Conservation (phyloP, 2,888 invertebrate species). For the Arctia plantaginis region DNA sequence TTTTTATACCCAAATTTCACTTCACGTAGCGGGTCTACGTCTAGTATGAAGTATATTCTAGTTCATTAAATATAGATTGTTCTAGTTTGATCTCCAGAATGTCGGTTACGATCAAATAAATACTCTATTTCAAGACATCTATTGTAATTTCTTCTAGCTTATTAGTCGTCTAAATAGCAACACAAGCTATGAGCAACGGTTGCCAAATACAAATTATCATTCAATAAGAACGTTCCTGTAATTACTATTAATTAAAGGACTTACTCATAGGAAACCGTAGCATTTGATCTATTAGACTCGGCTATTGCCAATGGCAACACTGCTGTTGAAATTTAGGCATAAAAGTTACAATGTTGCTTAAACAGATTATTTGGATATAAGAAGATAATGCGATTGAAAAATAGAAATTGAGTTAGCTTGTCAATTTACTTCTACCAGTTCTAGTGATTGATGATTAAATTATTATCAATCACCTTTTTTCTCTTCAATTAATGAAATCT, state of each 20-base stretch:
- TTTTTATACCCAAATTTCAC: too few species aligned
- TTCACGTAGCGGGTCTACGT: too few species aligned
- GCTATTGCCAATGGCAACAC: background rate
- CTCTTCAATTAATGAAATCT: background rate
- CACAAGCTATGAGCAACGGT: slow-evolving; percentile 43
- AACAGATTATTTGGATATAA: background rate
- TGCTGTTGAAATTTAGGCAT: background rate
- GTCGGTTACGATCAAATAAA: slow-evolving; percentile 15
- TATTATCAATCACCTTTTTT: background rate
- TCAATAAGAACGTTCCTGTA: slow-evolving; percentile 47
- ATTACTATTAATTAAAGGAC: slow-evolving; percentile 47
- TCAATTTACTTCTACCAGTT: background rate
- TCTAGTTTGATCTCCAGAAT: slow-evolving; percentile 9
- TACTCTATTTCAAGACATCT: slow-evolving; percentile 31
- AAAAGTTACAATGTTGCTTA: background rate
- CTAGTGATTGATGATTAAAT: background rate
- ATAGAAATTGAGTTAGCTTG: background rate
- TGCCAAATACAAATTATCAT: slow-evolving; percentile 53
- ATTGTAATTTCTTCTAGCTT: slow-evolving; percentile 31
- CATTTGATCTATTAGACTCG: slow-evolving; percentile 28
- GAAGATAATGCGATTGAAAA: background rate
- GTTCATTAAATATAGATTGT: background rate
- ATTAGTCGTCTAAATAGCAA: slow-evolving; percentile 38
- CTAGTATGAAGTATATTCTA: too few species aligned
- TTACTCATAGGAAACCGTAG: slow-evolving; percentile 36